Percentiles rank a stretch among this genome's conserved stretches.
These are phyloP conservation scores for Hylaeus volcanicus DNA, from an alignment of 1,140 invertebrate genomes.

Conservation along the genomic window DNA sequence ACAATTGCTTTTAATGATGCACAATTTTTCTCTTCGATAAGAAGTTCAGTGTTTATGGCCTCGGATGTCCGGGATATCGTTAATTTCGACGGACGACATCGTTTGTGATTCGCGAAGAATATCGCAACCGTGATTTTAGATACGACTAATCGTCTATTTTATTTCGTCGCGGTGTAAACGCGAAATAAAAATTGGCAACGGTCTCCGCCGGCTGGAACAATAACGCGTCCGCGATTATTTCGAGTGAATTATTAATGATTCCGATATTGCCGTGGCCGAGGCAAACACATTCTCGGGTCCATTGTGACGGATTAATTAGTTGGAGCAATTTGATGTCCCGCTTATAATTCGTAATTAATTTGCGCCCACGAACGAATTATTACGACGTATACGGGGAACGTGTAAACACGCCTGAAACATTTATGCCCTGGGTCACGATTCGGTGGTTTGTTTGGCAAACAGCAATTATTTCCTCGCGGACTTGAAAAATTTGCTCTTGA, in stretches of 20 bases:
- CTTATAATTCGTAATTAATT: slow-evolving; percentile 13
- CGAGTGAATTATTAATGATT: slow-evolving; percentile 10
- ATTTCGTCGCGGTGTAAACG: neutral
- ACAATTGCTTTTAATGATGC: too few relatives aligned
- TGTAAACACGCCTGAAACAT: slow-evolving; percentile 26
- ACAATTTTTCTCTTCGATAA: too few relatives aligned
- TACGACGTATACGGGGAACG: neutral
- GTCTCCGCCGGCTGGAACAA: neutral
- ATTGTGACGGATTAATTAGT: slow-evolving; percentile 16
- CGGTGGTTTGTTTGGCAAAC: neutral
- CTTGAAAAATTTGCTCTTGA: neutral
- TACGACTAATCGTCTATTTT: too few relatives aligned
- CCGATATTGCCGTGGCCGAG: neutral
- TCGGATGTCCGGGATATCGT: too few relatives aligned
- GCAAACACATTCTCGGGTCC: neutral
- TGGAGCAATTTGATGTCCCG: slow-evolving; percentile 1
- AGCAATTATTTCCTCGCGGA: neutral
- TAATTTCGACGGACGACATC: too few relatives aligned
- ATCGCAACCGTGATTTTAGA: too few relatives aligned
- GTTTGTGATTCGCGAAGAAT: too few relatives aligned
- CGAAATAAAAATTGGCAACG: neutral
- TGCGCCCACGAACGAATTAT: neutral
- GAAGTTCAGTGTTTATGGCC: too few relatives aligned
- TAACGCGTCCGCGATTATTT: slow-evolving; percentile 4
- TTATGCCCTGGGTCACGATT: neutral